Base-by-base conservation (phyloP, 1,140 invertebrate species). In the Semibalanus balanoides region DNA sequence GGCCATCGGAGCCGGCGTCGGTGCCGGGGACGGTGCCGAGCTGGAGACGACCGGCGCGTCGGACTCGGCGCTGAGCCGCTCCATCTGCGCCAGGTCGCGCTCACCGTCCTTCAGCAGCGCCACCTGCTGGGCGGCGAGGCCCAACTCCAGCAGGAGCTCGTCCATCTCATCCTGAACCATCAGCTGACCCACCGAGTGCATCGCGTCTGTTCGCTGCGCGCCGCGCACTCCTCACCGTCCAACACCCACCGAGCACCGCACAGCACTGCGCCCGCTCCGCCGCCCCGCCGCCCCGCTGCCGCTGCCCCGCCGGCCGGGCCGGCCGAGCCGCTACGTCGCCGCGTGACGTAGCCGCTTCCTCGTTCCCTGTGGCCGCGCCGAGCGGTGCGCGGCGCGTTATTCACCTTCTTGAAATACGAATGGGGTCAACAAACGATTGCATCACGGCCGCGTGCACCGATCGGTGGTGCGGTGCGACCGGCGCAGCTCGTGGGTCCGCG, bases 131-230 rank as follows among this genome's bases (percentile, higher is more conserved):
- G n/a, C 28, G 28, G 70, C 70, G 19, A 28, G 29, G 7, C 70
- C 70, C 25, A 72, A n/a, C 70, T 72, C 70, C 11, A 72, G 70
- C 70, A 72, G 70, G 19, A 72, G 70, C 28, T 29, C 28, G 28
- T 72, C 70, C 70, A 72, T 72, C 70, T 72, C 70, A 27, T 72
- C 70, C 70, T 72, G 70, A 17, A 27, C 28, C 70, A 72, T n/a
- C 11, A 27, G 70, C 28, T 64, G 51, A 64, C 51, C 51, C 51
- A 64, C 51, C 11, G 51, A 64, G 51, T 64, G 51, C 51, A 64
- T 64, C 7, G 51, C 51, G 51, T 40, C 35, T 40, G 35, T 40
- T 17, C 35, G 35, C 35, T 40, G 35, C 35, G 35, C 35, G 35
- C 35, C 35, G 35, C 35, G 35, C 35, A 17, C 35, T 40, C 35